A percentile compares a stretch with the other conserved stretches of the same genome.
Conservation (phyloP, 2,888 invertebrate genomes). For the Pteria penguin region DNA sequence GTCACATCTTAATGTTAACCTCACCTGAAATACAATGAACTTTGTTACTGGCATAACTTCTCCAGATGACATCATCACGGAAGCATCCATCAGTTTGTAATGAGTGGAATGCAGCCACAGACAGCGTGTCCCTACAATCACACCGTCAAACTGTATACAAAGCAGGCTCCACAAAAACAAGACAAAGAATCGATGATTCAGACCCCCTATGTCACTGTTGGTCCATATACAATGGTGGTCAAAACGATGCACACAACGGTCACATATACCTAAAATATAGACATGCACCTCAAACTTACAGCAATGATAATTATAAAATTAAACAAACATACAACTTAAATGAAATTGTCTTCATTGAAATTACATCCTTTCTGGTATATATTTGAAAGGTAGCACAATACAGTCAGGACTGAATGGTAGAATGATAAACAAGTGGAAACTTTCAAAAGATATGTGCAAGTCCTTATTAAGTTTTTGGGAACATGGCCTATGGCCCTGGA, state of each 20-base stretch:
- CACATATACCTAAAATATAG: slow-evolving; percentile 74
- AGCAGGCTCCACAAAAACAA: slow-evolving; percentile 71
- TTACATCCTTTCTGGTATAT: too few species aligned
- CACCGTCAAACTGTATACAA: slow-evolving; percentile 71
- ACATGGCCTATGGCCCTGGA: too few species aligned
- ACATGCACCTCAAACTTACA: too few species aligned
- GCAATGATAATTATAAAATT: too few species aligned
- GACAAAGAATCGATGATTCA: slow-evolving; percentile 76
- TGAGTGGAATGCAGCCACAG: slow-evolving; percentile 62
- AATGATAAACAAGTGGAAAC: too few species aligned
- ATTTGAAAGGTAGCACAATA: too few species aligned
- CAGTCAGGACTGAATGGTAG: too few species aligned
- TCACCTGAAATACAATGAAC: slow-evolving; percentile 73
- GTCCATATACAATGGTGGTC: slow-evolving; percentile 80
- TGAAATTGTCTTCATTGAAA: too few species aligned
- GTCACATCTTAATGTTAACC: too few species aligned
- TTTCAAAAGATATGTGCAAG: too few species aligned
- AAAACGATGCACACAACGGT: slow-evolving; percentile 77
- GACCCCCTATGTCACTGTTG: slow-evolving; percentile 78
- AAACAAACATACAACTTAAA: too few species aligned
- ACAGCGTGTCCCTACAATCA: slow-evolving; percentile 63
- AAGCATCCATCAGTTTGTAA: slow-evolving; percentile 64
- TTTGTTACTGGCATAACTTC: slow-evolving; percentile 65
- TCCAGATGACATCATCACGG: slow-evolving; percentile 65
- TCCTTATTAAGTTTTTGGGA: too few species aligned